Base-by-base conservation (phyloP, 2,113 vertebrate genomes). In the Calcarius ornatus region DNA sequence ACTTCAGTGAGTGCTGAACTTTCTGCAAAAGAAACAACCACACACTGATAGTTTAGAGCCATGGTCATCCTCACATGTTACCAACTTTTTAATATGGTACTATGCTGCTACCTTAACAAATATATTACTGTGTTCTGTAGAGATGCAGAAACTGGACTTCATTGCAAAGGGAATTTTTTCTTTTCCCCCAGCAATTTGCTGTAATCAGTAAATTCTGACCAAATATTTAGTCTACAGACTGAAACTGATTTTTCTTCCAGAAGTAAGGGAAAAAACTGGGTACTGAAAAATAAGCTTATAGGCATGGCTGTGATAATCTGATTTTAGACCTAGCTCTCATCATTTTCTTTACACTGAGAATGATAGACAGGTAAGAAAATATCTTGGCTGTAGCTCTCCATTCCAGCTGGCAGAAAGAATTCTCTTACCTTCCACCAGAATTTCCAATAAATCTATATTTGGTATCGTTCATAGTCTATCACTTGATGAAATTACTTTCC, bases 381-480 rank as follows among this genome's bases (percentile, higher is more conserved):
- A 91, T 22, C 93, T 93, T 88, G 63, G 73, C 71, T 92, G 81
- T 90, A 91, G 75, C 61, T 95, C 65, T 95, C 45, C 76, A 40
- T 94, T 94, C 42, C 79, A 92, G 24, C 66, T 85, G 81, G 93
- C 66, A 91, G 77, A 85, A 95, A 90, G 81, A 78, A 91, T 94
- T 95, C 81, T 90, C 90, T 96, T 95, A 77, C 85, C 42, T 85
- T 91, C 75, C 35, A 63, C 50, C 71, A 81, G 78, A 93, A 93
- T 95, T 93, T 94, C 85, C 91, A 89, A 97, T 95, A 96, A 97
- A 95, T 97, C 95, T 91, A 82, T 96, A 91, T 94, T 96, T 95
- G 94, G 89, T 91, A 92, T 73, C 27, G 4, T 70, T 95, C 90
- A 80, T 72, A 92, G 78, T 90, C 84, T 79, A 94, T 96, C 91